Percentiles rank a stretch among this genome's conserved stretches.
Evolutionary conservation across 2,113 vertebrate genomes (phyloP).

Genomic region (Lamprologus sp.): DNA sequence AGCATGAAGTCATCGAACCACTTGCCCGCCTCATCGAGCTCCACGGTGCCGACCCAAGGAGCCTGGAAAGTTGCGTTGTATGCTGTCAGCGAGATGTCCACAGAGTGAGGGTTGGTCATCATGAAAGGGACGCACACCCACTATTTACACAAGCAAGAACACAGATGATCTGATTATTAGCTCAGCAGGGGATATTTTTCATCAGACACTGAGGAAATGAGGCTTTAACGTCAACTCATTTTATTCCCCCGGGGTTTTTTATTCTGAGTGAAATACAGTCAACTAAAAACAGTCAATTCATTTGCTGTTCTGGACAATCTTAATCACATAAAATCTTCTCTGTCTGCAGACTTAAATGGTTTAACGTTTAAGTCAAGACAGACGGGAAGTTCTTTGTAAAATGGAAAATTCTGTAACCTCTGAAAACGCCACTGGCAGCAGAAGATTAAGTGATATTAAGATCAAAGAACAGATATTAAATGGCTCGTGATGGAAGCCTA

Average conservation of each 20-base stretch:
- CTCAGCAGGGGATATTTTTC: neutral
- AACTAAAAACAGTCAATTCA: neutral
- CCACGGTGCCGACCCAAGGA: constrained; percentile 63
- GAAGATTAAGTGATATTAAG: rapidly evolving
- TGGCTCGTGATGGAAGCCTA: neutral
- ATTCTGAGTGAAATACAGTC: neutral
- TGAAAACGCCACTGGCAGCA: neutral
- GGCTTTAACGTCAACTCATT: neutral
- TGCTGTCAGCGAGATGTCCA: constrained; percentile 63
- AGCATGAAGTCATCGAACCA: constrained; percentile 71
- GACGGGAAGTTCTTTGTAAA: neutral
- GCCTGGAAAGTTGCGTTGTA: constrained; percentile 61
- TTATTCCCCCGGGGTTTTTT: neutral
- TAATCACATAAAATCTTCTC: neutral
- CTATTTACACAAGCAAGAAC: constrained; percentile 34
- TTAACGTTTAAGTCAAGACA: neutral
- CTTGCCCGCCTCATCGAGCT: constrained; percentile 49
- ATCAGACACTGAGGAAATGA: neutral
- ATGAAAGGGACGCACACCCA: constrained; percentile 67
- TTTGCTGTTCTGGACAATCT: rapidly evolving
- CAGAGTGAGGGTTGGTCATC: constrained; percentile 58
- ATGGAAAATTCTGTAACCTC: neutral
- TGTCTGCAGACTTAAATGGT: neutral
- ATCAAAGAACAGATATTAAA: neutral
- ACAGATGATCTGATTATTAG: neutral